A percentile compares a stretch with the other conserved stretches of the same genome.
Conservation (phyloP, 2,797 vertebrate species). For the Urophycis tenuis region DNA sequence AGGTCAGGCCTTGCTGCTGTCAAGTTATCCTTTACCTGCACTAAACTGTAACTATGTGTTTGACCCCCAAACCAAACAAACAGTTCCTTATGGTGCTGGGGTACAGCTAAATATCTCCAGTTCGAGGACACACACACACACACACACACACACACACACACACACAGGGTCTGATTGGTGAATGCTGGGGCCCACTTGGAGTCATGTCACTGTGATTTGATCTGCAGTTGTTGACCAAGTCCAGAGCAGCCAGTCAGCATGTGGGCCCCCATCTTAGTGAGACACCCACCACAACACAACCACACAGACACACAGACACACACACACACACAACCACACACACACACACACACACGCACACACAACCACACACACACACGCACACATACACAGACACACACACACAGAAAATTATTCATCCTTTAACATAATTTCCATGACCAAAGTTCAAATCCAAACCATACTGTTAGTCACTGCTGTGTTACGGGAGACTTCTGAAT, state of each 20-base stretch:
- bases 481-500: not conserved
- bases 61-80: constrained; percentile 11
- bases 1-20: not conserved
- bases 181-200: constrained; percentile 9
- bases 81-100: constrained; percentile 2
- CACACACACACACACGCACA: not conserved
- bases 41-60: not conserved
- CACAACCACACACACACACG: constrained; percentile 3
- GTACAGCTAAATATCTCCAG: constrained; percentile 6
- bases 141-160: constrained; percentile 8
- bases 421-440: constrained; percentile 7
- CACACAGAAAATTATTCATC: not conserved
- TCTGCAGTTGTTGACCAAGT: constrained; percentile 22
- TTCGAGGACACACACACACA: not conserved
- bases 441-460: constrained; percentile 12
- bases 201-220: constrained; percentile 25
- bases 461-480: not conserved
- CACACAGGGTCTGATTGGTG: constrained; percentile 10
- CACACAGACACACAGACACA: not conserved
- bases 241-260: constrained; percentile 18
- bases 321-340: constrained; percentile 11
- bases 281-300: constrained; percentile 3
- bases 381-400: constrained; percentile 2
- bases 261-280: constrained; percentile 13
- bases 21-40: not conserved